Base-by-base conservation (phyloP, 2,888 invertebrate species). In the Balanococcus diminutus region DNA sequence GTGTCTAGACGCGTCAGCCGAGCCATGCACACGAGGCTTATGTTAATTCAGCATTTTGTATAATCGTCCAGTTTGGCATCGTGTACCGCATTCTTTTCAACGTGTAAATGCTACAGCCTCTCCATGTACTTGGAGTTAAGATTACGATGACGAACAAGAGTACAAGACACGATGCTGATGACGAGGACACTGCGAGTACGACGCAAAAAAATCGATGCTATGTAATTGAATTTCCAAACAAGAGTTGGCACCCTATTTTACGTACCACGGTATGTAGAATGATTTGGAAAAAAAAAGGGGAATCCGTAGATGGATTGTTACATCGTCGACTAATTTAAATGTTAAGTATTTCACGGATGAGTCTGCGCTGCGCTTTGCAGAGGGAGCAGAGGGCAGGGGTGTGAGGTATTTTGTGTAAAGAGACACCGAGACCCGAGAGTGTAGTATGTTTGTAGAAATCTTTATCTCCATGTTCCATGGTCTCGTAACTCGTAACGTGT, bases 151-250 rank as follows among this genome's bases (percentile, higher is more conserved):
- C 22, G 19, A 22, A 56, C 9, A 2, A 56, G 51, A 51, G 19
- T 9, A 56, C 9, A 2, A 56, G 51, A 51, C 22, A 11, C 42
- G 42, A 42, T 11, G 14, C n/a, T n/a, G n/a, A n/a, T n/a, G 42
- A 51, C n/a, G 9, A 22, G 22, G 56, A 56, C 19, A 36, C 3
- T 8, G 8, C 5, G 36, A 8, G 36, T 8, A 36, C 5, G 36
- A 36, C 8, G 56, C 22, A 11, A 36, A 32, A 28, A 79, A 79
- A 79, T 79, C 75, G 75, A 79, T 36, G 75, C 19, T 72, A 72
- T 31, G 75, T 79, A 79, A 79, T 79, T 79, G 75, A 79, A 79
- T 79, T 79, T 79, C 75, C 11, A 19, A 79, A 36, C 75, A 9
- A 16, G 36, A 19, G 75, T 31, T 72, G 72, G 72, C 72, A 79